Conservation (phyloP, 2,113 vertebrate genomes). For the Narcine bancroftii region DNA sequence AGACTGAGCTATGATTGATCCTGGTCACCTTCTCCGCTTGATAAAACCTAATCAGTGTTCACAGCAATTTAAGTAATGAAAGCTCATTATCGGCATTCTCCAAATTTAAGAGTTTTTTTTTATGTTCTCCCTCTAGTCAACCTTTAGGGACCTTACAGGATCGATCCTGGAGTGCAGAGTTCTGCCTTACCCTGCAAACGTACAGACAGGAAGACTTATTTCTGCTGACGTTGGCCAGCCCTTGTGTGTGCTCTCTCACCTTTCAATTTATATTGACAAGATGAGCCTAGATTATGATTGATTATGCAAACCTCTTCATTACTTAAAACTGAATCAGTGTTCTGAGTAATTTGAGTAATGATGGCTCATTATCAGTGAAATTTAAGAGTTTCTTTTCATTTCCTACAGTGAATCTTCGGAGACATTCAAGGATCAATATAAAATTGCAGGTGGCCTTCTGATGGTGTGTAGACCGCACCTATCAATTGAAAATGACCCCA, state of each 20-base stretch:
- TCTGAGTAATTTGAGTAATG: conserved; percentile 98
- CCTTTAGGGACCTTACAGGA: conserved; percentile 34
- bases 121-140: conserved; percentile 38
- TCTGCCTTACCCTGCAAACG: conserved; percentile 9
- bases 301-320: conserved; percentile 98
- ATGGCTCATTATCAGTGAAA: conserved; percentile 95
- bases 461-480: neutral
- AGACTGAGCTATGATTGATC: conserved; percentile 81
- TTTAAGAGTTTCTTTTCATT: conserved; percentile 88
- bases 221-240: conserved; percentile 26
- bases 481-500: conserved; percentile 18
- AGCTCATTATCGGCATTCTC: conserved; percentile 78
- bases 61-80: conserved; percentile 91
- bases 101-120: conserved; percentile 66
- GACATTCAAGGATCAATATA: conserved; percentile 61
- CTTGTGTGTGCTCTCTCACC: conserved; percentile 1
- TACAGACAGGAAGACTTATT: conserved; percentile 36
- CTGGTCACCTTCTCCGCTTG: conserved; percentile 75
- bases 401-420: conserved; percentile 61
- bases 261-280: conserved; percentile 61
- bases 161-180: conserved; percentile 15
- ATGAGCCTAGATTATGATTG: conserved; percentile 92
- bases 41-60: conserved; percentile 90
- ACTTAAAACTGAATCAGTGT: conserved; percentile 98
- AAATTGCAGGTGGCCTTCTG: neutral